These are phyloP conservation scores for Aphelenchoides bicaudatus DNA, from an alignment of 2,888 invertebrate species.

Conservation along the genomic window DNA sequence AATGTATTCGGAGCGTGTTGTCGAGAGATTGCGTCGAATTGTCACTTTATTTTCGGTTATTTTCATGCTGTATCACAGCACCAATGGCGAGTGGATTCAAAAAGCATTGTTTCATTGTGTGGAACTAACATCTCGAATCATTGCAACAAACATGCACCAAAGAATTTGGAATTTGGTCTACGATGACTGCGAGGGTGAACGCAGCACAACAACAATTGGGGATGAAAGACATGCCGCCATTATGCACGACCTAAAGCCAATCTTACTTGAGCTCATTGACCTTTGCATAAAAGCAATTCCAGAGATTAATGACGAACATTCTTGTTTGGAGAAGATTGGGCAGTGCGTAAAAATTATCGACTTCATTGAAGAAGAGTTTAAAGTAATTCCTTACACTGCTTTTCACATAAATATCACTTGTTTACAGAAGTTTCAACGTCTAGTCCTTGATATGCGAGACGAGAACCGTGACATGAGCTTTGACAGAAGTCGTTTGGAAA, in stretches of 20 bases:
- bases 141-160: constrained; percentile 32
- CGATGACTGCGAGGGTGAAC: constrained; percentile 29
- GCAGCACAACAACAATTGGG: constrained; percentile 14
- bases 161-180: constrained; percentile 24
- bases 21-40: constrained; percentile 19
- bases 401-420: not conserved
- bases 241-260: constrained; percentile 20
- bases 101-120: constrained; percentile 33
- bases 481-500: constrained; percentile 25
- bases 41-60: constrained; percentile 24
- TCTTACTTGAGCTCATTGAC: constrained; percentile 25
- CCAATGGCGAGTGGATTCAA: constrained; percentile 36
- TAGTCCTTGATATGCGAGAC: constrained; percentile 26
- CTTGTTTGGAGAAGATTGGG: constrained; percentile 34
- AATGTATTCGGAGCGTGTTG: not conserved
- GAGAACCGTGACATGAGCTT: constrained; percentile 33
- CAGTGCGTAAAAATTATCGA: constrained; percentile 36
- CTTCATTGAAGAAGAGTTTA: constrained; percentile 35
- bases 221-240: constrained; percentile 22
- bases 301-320: constrained; percentile 29
- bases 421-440: constrained; percentile 14
- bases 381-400: constrained; percentile 19
- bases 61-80: constrained; percentile 16
- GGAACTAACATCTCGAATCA: constrained; percentile 31
- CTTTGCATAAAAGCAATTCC: constrained; percentile 24